Percentiles rank a stretch among this genome's conserved stretches.
Evolutionary conservation across 2,888 invertebrate species (phyloP).

Genomic region (Allolobophora icterica): DNA sequence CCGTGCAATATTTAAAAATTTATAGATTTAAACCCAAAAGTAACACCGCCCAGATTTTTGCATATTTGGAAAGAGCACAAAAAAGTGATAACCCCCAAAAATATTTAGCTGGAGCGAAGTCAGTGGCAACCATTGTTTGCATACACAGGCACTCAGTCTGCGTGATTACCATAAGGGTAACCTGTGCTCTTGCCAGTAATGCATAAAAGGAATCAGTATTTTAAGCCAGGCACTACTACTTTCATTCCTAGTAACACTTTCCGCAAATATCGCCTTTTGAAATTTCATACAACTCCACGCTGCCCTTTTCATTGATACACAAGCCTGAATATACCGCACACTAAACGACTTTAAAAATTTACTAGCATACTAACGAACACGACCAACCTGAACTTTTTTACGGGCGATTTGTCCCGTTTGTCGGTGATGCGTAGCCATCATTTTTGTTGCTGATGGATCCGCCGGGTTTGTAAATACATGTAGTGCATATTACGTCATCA

Average conservation of each 20-base stretch:
- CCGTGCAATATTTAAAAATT: too few relatives aligned
- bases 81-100: too few relatives aligned
- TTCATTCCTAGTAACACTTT: not conserved
- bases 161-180: too few relatives aligned
- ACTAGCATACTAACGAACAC: not conserved
- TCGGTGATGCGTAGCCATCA: constrained; percentile 51
- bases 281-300: not conserved
- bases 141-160: too few relatives aligned
- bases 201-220: not conserved
- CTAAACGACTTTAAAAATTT: not conserved
- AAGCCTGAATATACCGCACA: not conserved
- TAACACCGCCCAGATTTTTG: too few relatives aligned
- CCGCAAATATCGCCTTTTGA: not conserved
- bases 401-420: constrained; percentile 55
- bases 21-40: too few relatives aligned
- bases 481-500: not conserved
- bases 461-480: constrained; percentile 17
- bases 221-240: not conserved
- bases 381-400: constrained; percentile 59
- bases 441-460: not conserved
- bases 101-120: too few relatives aligned
- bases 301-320: not conserved
- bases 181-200: not conserved
- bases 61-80: too few relatives aligned
- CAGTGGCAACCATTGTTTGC: too few relatives aligned